phyloP scores from a whole-genome alignment of 2,113 vertebrate genomes.

The Cololabis saira region DNA sequence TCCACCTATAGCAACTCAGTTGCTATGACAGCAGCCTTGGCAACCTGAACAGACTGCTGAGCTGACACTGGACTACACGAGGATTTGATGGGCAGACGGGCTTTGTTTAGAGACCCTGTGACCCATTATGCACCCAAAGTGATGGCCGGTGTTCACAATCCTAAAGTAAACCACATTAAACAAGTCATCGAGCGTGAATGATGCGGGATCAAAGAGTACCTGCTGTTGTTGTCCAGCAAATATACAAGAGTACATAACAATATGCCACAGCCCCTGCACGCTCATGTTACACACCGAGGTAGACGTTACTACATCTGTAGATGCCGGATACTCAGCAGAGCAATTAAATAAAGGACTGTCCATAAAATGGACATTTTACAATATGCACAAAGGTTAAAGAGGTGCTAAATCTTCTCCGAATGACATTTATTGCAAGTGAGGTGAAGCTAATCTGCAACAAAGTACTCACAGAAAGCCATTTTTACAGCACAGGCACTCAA shows the following conservation, averaged over 20 bases:
- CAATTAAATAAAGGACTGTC: background rate
- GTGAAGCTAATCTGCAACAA: conserved; percentile 3
- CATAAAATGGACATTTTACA: conserved; percentile 24
- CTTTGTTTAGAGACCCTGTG: conserved; percentile 55
- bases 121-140: conserved; percentile 25
- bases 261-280: background rate
- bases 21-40: conserved; percentile 60
- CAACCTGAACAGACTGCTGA: conserved; percentile 61
- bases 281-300: background rate
- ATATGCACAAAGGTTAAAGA: conserved; percentile 29
- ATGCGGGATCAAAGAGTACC: conserved; percentile 47
- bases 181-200: conserved; percentile 31
- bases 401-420: conserved; percentile 13
- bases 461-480: background rate
- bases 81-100: conserved; percentile 58
- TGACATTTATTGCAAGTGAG: conserved; percentile 23
- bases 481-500: conserved; percentile 5
- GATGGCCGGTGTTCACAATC: conserved; percentile 23
- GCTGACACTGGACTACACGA: conserved; percentile 48
- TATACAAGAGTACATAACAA: conserved; percentile 10
- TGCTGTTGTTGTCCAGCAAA: conserved; percentile 48
- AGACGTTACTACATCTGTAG: background rate
- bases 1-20: conserved; percentile 38
- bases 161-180: conserved; percentile 52
- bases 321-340: background rate